Percentiles rank a stretch among this genome's conserved stretches.
Evolutionary conservation across 2,888 invertebrate species (phyloP).

Genomic region (Acanthoscelides obtectus): DNA sequence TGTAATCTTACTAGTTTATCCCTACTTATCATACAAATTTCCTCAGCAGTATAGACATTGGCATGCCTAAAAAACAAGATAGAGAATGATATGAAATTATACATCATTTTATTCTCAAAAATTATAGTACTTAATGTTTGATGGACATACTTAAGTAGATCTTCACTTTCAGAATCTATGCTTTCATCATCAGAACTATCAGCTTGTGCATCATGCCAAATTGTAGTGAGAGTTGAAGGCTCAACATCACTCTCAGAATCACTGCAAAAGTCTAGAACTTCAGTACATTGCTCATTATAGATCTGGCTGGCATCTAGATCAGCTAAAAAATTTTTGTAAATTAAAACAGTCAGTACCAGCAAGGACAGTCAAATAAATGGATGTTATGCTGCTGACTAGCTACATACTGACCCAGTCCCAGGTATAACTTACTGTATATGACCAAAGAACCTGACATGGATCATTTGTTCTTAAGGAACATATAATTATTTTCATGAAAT

Average conservation of each 20-base stretch:
- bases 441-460: too few relatives aligned
- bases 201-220: slow-evolving; percentile 61
- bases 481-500: too few relatives aligned
- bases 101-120: background rate
- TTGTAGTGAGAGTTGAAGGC: slow-evolving; percentile 56
- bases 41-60: slow-evolving; percentile 84
- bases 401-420: too few relatives aligned
- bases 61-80: slow-evolving; percentile 73
- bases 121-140: slow-evolving; percentile 2
- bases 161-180: slow-evolving; percentile 71
- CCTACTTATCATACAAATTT: slow-evolving; percentile 72
- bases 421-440: too few relatives aligned
- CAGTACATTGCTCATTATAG: slow-evolving; percentile 51
- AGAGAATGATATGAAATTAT: too few relatives aligned
- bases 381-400: too few relatives aligned
- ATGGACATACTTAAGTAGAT: slow-evolving; percentile 62
- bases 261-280: slow-evolving; percentile 65
- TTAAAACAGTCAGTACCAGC: slow-evolving; percentile 7
- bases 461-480: too few relatives aligned
- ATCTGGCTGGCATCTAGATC: slow-evolving; percentile 53
- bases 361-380: too few relatives aligned
- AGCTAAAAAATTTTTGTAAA: slow-evolving; percentile 47
- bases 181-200: slow-evolving; percentile 74
- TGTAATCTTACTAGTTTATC: slow-evolving; percentile 73
- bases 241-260: slow-evolving; percentile 73